Conservation (phyloP, 2,797 vertebrate species). For the Phalanger gymnotis region DNA sequence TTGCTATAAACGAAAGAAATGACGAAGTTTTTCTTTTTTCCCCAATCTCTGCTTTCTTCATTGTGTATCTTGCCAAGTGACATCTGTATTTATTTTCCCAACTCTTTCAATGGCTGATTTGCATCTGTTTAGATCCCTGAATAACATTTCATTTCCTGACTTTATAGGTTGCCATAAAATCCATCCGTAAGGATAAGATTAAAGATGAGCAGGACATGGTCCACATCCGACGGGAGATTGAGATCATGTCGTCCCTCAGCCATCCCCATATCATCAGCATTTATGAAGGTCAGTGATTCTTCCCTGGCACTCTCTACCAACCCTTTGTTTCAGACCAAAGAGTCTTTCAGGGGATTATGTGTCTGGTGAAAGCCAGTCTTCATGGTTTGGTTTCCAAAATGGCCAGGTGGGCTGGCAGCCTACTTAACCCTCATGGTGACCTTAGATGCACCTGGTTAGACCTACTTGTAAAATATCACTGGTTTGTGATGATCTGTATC, state of each 20-base stretch:
- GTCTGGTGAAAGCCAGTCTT: slow-evolving; percentile 70
- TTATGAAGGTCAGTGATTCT: slow-evolving; percentile 91
- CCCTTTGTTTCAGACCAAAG: slow-evolving; percentile 66
- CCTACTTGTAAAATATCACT: slow-evolving; percentile 36
- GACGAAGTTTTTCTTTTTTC: slow-evolving; percentile 58
- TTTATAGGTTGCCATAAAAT: slow-evolving; percentile 95
- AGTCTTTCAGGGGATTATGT: slow-evolving; percentile 70
- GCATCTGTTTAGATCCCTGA: slow-evolving; percentile 84
- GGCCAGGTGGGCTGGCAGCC: not conserved
- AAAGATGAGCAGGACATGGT: slow-evolving; percentile 94
- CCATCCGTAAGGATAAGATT: slow-evolving; percentile 95
- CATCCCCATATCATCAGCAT: slow-evolving; percentile 95
- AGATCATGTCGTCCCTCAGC: slow-evolving; percentile 94
- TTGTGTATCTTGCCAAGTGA: slow-evolving; percentile 81
- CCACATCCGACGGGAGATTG: slow-evolving; percentile 92
- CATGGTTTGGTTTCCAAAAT: slow-evolving; percentile 62
- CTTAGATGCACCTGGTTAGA: slow-evolving; percentile 58
- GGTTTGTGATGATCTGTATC: not conserved
- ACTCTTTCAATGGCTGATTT: slow-evolving; percentile 81
- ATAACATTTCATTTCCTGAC: slow-evolving; percentile 88
- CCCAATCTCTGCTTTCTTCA: slow-evolving; percentile 77
- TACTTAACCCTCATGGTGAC: slow-evolving; percentile 67
- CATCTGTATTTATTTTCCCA: slow-evolving; percentile 87
- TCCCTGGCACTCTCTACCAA: slow-evolving; percentile 38
- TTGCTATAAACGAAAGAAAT: slow-evolving; percentile 71